Percentiles rank a stretch among this genome's conserved stretches.
Evolutionary conservation across 2,888 invertebrate species (phyloP).

Genomic region (Cybosia mesomella): DNA sequence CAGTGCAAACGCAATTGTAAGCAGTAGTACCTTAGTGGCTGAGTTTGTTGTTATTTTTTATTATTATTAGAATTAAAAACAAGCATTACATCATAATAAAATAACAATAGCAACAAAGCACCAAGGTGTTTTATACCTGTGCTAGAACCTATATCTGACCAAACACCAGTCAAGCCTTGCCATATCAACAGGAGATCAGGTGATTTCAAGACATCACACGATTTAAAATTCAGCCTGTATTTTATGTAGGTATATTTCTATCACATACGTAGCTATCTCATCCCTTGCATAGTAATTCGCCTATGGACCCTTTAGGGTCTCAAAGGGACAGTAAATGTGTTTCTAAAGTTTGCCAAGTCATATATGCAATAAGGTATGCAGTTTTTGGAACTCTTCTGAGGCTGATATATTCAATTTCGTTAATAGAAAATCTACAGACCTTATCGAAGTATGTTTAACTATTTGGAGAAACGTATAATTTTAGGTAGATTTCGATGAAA

Average conservation of each 20-base stretch:
- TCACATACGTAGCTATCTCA: slow-evolving; percentile 9
- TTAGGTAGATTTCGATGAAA: too few relatives aligned
- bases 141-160: neutral
- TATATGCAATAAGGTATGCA: slow-evolving; percentile 34
- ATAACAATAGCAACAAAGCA: too few relatives aligned
- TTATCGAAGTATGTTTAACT: neutral
- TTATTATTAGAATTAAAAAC: too few relatives aligned
- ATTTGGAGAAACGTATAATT: neutral
- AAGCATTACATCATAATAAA: too few relatives aligned
- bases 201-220: neutral
- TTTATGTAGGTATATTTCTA: neutral
- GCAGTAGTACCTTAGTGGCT: too few relatives aligned
- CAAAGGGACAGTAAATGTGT: slow-evolving; percentile 36
- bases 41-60: too few relatives aligned
- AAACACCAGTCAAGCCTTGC: neutral
- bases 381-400: slow-evolving; percentile 26
- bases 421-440: slow-evolving; percentile 10
- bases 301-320: slow-evolving; percentile 16
- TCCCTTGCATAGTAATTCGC: slow-evolving; percentile 30
- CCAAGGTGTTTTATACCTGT: neutral
- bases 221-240: slow-evolving; percentile 3
- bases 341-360: slow-evolving; percentile 31
- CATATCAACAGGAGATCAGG: neutral
- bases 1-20: too few relatives aligned
- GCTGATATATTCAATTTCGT: slow-evolving; percentile 11